Percentiles rank a stretch among this genome's conserved stretches.
These are phyloP conservation scores for Phasianus colchicus DNA, from an alignment of 2,113 vertebrate species.

Conservation along the genomic window DNA sequence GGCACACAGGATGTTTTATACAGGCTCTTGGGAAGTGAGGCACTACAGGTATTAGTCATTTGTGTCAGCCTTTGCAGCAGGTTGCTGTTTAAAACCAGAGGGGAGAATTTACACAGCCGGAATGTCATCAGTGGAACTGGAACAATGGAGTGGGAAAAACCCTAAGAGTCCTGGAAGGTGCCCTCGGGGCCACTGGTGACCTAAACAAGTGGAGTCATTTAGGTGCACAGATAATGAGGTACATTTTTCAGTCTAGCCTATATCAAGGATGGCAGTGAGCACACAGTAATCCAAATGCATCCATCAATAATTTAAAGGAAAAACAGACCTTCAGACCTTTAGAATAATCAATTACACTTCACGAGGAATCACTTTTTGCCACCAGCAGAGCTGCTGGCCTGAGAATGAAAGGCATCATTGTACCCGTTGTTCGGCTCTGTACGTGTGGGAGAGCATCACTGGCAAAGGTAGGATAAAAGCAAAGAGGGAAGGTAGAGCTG, in stretches of 20 bases:
- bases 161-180: background rate
- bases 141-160: background rate
- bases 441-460: background rate
- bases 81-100: background rate
- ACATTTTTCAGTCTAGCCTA: background rate
- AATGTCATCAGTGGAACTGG: background rate
- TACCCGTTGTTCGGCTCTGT: background rate
- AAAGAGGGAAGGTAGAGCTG: background rate
- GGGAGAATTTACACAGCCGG: background rate
- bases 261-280: background rate
- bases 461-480: background rate
- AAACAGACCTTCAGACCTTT: conserved; percentile 5
- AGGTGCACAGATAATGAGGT: background rate
- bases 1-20: background rate
- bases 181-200: background rate
- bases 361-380: background rate
- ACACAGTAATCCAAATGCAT: background rate
- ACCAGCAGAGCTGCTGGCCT: background rate
- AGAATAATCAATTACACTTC: conserved; percentile 38
- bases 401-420: background rate
- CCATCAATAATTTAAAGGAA: conserved; percentile 38
- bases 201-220: background rate
- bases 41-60: background rate
- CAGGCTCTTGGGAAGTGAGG: background rate
- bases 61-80: background rate